Evolutionary conservation across 2,797 vertebrate species (phyloP), one percentile per base, ranked within the genome.

Genomic region (Hypotaenidia philippensis): DNA sequence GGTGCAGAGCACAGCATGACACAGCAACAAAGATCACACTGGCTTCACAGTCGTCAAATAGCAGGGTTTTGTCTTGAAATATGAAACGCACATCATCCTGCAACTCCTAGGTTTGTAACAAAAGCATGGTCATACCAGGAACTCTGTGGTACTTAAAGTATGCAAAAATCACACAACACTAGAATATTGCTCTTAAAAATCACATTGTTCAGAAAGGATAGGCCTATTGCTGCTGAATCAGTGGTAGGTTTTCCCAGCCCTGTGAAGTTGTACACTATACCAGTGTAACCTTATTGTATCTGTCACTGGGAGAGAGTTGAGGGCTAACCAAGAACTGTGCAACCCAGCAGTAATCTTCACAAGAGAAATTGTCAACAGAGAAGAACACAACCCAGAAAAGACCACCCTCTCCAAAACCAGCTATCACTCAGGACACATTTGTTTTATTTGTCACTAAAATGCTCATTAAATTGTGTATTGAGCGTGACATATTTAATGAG

Each of bases 361-460:
- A 45, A 40, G 27, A 4, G 34, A 75, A 25, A 45, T 21, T 31
- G 36, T 4, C 1, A 52, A 19, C 9, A 44, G 34, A 7, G 8
- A 47, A 0, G 5, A 13, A 13, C 8, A 19, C 0, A 74, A 83
- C 0, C 5, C 23, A 41, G n/a, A 25, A 34, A 89, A 53, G 34
- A 26, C 27, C 38, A 57, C 6, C 32, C 59, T 50, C 83, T 72
- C 36, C 76, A 77, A 70, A 83, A 11, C 13, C 53, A 79, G 60
- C 16, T 45, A n/a, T 27, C 27, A 12, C 86, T 59, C 59, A 20
- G 38, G 53, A 61, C 15, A 4, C 44, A 15, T 36, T 40, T 31
- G 49, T 10, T 60, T 20, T 45, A 14, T 23, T 65, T 11, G 61
- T 40, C 63, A 84, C 74, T 31, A 88, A 80, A 40, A 9, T 25